Percentiles rank a stretch among this genome's conserved stretches.
Conservation (phyloP, 1,140 invertebrate species). For the Cryptotermes secundus region DNA sequence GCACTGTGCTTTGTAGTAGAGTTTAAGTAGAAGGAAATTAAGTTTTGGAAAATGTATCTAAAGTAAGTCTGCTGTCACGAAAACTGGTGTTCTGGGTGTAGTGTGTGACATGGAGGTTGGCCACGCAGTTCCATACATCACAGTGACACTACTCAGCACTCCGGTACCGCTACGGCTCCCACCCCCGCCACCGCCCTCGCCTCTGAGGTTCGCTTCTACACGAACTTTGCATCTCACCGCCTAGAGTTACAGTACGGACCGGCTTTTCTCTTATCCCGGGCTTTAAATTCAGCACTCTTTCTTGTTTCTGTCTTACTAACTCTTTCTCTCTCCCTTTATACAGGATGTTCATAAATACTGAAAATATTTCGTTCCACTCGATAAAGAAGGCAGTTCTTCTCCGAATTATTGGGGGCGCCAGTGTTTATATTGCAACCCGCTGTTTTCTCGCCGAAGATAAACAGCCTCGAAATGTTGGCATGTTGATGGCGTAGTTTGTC, state of each 20-base stretch:
- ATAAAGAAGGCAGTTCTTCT: neutral
- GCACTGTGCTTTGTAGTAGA: too few species aligned
- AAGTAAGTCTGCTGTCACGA: too few species aligned
- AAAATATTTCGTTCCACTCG: neutral
- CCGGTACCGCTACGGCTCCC: too few species aligned
- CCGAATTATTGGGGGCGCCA: neutral
- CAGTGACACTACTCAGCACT: neutral
- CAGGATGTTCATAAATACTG: slow-evolving; percentile 7
- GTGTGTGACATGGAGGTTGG: too few species aligned
- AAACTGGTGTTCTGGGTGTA: neutral
- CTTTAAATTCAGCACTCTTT: neutral
- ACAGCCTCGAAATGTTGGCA: neutral
- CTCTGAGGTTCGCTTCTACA: neutral
- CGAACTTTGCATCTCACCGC: slow-evolving; percentile 8
- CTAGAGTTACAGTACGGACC: neutral
- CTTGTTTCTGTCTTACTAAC: neutral
- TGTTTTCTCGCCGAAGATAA: neutral
- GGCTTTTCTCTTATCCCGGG: slow-evolving; percentile 5
- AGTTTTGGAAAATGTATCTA: neutral
- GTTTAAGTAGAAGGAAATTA: neutral
- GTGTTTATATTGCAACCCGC: neutral
- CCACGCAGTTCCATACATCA: neutral
- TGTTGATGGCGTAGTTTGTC: neutral
- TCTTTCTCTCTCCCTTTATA: neutral
- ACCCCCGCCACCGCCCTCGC: neutral